phyloP scores from a whole-genome alignment of 2,113 vertebrate species.

The Anolis sagrei region DNA sequence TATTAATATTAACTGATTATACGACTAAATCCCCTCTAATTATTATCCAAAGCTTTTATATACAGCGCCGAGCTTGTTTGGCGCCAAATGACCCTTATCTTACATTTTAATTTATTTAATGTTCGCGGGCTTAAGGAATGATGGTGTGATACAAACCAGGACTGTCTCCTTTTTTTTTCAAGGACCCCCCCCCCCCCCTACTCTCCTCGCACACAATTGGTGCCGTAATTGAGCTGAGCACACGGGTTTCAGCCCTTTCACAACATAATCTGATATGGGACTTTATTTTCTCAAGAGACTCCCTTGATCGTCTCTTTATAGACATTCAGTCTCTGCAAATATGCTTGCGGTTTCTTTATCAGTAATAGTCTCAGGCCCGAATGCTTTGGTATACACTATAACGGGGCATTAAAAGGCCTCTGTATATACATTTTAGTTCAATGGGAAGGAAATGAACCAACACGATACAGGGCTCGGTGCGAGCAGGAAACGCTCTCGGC shows the following conservation, averaged over 20 bases:
- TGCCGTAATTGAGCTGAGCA: constrained; percentile 68
- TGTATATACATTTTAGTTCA: constrained; percentile 50
- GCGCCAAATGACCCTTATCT: constrained; percentile 65
- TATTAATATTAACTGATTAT: constrained; percentile 64
- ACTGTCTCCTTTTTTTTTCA: constrained; percentile 65
- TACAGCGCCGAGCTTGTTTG: constrained; percentile 34
- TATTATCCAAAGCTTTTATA: constrained; percentile 65
- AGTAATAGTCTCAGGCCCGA: constrained; percentile 70
- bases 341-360: constrained; percentile 77
- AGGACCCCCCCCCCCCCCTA: constrained; percentile 45
- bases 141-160: constrained; percentile 64
- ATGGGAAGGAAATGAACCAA: constrained; percentile 56
- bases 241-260: constrained; percentile 63
- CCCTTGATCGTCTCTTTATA: constrained; percentile 74
- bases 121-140: constrained; percentile 68
- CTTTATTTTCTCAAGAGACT: constrained; percentile 73
- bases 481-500: constrained; percentile 39
- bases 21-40: constrained; percentile 69
- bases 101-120: constrained; percentile 72
- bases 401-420: constrained; percentile 64
- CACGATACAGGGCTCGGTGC: constrained; percentile 40
- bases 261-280: constrained; percentile 72
- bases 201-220: constrained; percentile 16
- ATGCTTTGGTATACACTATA: constrained; percentile 62
- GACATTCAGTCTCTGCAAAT: constrained; percentile 75